Base-by-base conservation (phyloP, 2,888 invertebrate genomes). In the Galeruca laticollis region DNA sequence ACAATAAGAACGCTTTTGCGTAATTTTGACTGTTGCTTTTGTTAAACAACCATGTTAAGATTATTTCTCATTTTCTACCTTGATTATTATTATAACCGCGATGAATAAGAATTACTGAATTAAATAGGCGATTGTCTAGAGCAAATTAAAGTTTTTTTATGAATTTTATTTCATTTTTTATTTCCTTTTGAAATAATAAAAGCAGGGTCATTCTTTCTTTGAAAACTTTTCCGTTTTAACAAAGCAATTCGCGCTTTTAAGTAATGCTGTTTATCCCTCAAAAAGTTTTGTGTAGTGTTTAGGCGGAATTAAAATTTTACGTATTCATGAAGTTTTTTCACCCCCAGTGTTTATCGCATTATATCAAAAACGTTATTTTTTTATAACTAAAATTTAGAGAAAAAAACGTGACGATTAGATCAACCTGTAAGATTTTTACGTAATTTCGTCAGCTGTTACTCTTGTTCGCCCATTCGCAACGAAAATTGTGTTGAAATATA, bases 161-260 rank as follows among this genome's bases (percentile, higher is more conserved):
- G 8, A 15, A 15, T 18, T 18, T 47, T 18, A 18, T 47, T 47
- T 47, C 15, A 8, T 8, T n/a, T 47, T 47, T 47, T 18, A 18
- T 47, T 47, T 18, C 15, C 1, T 6, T 47, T 47, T 8, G 47
- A 18, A 47, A 47, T 47, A 47, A 47, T 47, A 47, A 26, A 47
- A 47, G 18, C 47, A 47, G 18, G 47, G 47, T 47, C 47, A 47
- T 47, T 47, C 47, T 15, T 47, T 47, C 2, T 15, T 47, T 9
- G 47, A 47, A 47, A 47, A 47, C 47, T 47, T 47, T 47, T 43
- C 43, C 43, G n/a, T 43, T 43, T 47, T 47, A 47, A 47, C 47
- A 47, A 47, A 47, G 47, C 47, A 47, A 47, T 47, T 47, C 47
- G 15, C 47, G 47, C 47, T 47, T 47, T 47, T 47, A 47, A 47